phyloP scores from a whole-genome alignment of 2,797 vertebrate genomes.

The Neosilurus hyrtlii region DNA sequence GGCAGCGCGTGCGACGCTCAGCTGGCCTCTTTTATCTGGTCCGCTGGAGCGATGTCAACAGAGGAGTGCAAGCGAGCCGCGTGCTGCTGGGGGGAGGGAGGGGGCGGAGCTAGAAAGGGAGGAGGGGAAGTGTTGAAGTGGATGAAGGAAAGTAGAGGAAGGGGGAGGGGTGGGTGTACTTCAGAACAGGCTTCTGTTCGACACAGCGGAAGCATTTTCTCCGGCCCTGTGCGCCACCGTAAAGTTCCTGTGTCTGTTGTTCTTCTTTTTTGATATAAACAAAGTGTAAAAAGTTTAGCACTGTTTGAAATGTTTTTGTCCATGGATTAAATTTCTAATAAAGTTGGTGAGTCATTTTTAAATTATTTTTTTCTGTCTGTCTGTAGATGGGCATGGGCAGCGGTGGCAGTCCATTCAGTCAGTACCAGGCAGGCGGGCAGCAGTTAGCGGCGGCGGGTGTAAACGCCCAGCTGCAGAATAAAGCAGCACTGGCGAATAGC shows the following conservation, averaged over 20 bases:
- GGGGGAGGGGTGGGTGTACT: background rate
- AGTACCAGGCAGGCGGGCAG: slow-evolving; percentile 86
- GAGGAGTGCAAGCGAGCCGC: slow-evolving; percentile 43
- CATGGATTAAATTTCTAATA: too few relatives aligned
- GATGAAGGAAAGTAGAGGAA: slow-evolving; percentile 69
- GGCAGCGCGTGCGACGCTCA: slow-evolving; percentile 55
- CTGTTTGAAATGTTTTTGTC: too few relatives aligned
- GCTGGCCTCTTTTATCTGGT: slow-evolving; percentile 72
- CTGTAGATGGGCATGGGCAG: slow-evolving; percentile 86
- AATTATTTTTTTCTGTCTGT: slow-evolving; percentile 50
- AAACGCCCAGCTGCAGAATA: slow-evolving; percentile 83
- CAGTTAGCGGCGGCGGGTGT: slow-evolving; percentile 79
- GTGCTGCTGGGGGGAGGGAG: slow-evolving; percentile 53
- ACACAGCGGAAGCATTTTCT: slow-evolving; percentile 69
- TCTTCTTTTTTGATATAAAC: too few relatives aligned
- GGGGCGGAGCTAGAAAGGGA: slow-evolving; percentile 71
- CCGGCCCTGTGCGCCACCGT: background rate
- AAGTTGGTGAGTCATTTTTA: background rate
- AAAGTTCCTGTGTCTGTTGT: background rate
- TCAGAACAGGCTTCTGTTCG: slow-evolving; percentile 26
- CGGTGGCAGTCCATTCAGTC: slow-evolving; percentile 84
- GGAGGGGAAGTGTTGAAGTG: slow-evolving; percentile 73
- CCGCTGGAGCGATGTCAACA: slow-evolving; percentile 70
- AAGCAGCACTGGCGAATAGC: slow-evolving; percentile 84
- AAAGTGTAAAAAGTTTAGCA: too few relatives aligned